Conservation (phyloP, 1,140 invertebrate species). For the Thaumetopoea pityocampa region DNA sequence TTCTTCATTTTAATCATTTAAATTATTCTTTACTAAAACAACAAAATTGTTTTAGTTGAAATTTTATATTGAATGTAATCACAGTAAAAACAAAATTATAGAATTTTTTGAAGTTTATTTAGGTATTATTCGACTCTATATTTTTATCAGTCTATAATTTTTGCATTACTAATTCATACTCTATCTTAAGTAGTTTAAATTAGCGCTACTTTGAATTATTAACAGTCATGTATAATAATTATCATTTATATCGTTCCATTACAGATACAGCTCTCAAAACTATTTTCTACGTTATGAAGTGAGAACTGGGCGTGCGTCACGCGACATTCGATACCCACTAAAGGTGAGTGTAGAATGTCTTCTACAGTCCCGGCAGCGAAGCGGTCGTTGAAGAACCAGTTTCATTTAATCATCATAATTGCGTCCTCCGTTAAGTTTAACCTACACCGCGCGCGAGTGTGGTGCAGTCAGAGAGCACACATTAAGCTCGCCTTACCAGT, state of each 20-base stretch:
- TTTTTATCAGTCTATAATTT: no score
- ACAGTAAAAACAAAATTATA: no score
- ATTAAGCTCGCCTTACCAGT: conserved; percentile 8
- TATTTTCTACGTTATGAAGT: conserved; percentile 11
- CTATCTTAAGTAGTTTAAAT: no score
- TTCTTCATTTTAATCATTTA: no score
- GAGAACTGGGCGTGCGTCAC: conserved; percentile 6
- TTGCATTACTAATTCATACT: no score
- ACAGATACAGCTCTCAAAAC: not conserved
- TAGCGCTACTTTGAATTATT: no score
- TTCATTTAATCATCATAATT: conserved; percentile 68
- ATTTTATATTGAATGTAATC: no score
- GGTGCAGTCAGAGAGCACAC: conserved; percentile 22
- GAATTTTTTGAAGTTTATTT: no score
- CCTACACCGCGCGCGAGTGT: conserved; percentile 32
- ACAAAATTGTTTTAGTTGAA: no score
- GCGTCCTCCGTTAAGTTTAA: conserved; percentile 61
- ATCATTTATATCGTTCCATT: conserved; percentile 1
- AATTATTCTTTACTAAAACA: no score
- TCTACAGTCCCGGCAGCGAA: conserved; percentile 32
- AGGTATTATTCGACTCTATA: no score
- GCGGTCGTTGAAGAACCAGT: conserved; percentile 41
- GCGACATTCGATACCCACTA: conserved; percentile 13
- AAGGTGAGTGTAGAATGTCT: conserved; percentile 23
- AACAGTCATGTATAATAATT: no score